Evolutionary conservation across 64 coral and sea anemone species (phyloP), one percentile per base, ranked within the genome.

Genomic region (Dendrophyllia cribrosa): DNA sequence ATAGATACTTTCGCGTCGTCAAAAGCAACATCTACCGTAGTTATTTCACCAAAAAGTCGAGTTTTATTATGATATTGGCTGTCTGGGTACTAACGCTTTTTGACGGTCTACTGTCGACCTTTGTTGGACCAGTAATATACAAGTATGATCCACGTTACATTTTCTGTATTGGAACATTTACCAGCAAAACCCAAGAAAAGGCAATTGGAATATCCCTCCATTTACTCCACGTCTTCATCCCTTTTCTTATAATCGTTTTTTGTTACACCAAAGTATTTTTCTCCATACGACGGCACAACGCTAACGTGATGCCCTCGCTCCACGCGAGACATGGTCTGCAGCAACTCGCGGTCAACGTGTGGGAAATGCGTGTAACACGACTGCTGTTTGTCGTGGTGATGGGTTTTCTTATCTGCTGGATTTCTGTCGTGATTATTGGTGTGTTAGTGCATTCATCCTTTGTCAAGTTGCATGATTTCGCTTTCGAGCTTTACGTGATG

Each of bases 1-100:
- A 93, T 23, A 72, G 91, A 5, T 93, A 69, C n/a, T 86, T 81
- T 46, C 70, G 75, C 3, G 71, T 92, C 13, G 91, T 92, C 3
- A 92, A 77, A 77, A 71, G 73, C 5, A 63, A 72, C 0, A 87
- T 76, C 22, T 87, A 87, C 59, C 48, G 25, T 5, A 79, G 66
- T 3, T 77, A 68, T n/a, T 87, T 93, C 63, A 77, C 91, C 5
- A 78, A 67, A 25, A 75, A 64, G 26, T 78, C 63, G 20, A 93
- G 72, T 16, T 17, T 68, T 16, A 5, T 78, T 5, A 86, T 92
- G 81, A 87, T 92, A 21, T 9, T 65, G 34, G 21, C 71, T 11
- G 91, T 92, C 16, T 92, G 91, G 82, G 13, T 56, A 7, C 58
- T 74, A 4, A 87, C 72, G 7, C 45, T 75, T 75, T 75, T 47